Evolutionary conservation across 2,888 invertebrate species (phyloP), one percentile per base, ranked within the genome.

Genomic region (Habroteleia sp.): DNA sequence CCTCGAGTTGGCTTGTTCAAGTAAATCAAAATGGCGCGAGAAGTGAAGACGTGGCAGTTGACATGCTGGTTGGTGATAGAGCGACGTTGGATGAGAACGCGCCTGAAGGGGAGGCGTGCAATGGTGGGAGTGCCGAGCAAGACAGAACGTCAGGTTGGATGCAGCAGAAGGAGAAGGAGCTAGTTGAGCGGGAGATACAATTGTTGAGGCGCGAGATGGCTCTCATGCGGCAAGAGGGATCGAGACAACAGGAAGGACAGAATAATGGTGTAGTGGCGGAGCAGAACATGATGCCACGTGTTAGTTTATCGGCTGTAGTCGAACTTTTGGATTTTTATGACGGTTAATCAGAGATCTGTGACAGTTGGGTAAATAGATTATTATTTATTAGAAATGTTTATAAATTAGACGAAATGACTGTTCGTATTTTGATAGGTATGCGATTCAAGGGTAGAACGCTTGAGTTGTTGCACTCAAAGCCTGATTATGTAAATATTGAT

Each of bases 281-380:
- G 10, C 31, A 6, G 11, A 11, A 31, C 11, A 11, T 8, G 1
- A 10, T 10, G 11, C 11, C 11, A 11, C 31, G 31, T 31, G 31
- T 31, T 2, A 10, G 10, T 31, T 11, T 31, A 11, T 31, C 31
- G 11, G 10, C 31, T 11, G 31, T 31, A 3, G 17, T 20, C 10
- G 41, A 41, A 20, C 17, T 41, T n/a, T 41, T 41, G 8, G 41
- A 41, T 10, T 17, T 4, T 41, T 41, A 23, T 16, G 25, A 16
- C 4, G 41, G 41, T 16, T 13, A 14, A 3, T 0, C 39, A 14
- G 39, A 39, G 16, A 1, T 17, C n/a, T 39, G 39, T 39, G 39
- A 39, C 4, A 39, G 16, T 17, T 14, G 39, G 39, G 16, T 39
- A 3, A 39, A 39, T 17, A 39, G 39, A 11, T 17, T 39, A n/a